A percentile compares a stretch with the other conserved stretches of the same genome.
Evolutionary conservation across 2,888 invertebrate species (phyloP).

Genomic region (Amaurobius ferox): DNA sequence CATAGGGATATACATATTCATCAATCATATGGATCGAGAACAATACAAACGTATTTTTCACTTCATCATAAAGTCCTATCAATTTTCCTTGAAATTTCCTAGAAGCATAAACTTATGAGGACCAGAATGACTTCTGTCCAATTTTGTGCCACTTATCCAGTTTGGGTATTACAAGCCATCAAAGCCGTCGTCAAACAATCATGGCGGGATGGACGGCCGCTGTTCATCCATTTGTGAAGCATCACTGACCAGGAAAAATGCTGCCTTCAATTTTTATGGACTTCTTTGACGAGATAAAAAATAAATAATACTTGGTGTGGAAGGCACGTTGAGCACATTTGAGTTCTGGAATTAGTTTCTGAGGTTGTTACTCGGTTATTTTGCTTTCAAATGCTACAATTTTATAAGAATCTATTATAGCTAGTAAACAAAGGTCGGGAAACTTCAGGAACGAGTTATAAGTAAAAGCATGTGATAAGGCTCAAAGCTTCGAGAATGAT

Average conservation of each 20-base stretch:
- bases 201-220: neutral
- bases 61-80: too few relatives aligned
- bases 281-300: neutral
- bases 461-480: too few relatives aligned
- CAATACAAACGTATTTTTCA: too few relatives aligned
- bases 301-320: neutral
- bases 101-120: too few relatives aligned
- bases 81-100: too few relatives aligned
- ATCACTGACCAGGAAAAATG: neutral
- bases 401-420: neutral
- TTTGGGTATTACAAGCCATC: neutral
- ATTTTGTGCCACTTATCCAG: too few relatives aligned
- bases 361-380: constrained; percentile 1
- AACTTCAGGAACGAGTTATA: too few relatives aligned
- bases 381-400: neutral
- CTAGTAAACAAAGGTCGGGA: neutral
- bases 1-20: too few relatives aligned
- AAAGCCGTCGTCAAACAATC: neutral
- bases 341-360: neutral
- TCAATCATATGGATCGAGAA: too few relatives aligned
- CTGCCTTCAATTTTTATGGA: neutral
- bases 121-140: too few relatives aligned
- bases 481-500: too few relatives aligned
- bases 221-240: neutral
- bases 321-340: neutral